Evolutionary conservation across 2,888 invertebrate genomes (phyloP).

Genomic region (Mystacides longicornis): DNA sequence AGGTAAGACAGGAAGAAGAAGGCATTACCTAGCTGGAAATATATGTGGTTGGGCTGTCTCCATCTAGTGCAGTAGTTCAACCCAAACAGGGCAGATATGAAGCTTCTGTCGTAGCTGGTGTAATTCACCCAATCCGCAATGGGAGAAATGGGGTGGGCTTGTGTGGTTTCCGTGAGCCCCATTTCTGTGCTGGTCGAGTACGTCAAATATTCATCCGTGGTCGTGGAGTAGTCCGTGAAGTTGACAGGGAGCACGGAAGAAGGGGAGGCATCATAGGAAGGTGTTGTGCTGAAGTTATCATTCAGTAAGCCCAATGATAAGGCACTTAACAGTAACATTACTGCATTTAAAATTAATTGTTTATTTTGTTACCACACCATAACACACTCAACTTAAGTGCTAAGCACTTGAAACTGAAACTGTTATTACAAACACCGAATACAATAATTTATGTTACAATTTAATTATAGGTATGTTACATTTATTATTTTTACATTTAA

Average conservation of each 20-base stretch:
- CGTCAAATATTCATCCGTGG: conserved; percentile 29
- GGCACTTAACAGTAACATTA: conserved; percentile 48
- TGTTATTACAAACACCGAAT: no score
- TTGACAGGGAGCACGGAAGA: conserved; percentile 35
- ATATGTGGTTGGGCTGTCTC: conserved; percentile 67
- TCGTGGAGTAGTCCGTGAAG: conserved; percentile 31
- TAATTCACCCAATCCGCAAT: conserved; percentile 41
- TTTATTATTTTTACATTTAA: no score
- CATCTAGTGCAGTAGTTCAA: conserved; percentile 55
- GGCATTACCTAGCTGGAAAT: conserved; percentile 80
- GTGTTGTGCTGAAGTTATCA: conserved; percentile 37
- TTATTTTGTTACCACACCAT: no score
- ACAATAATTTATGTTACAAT: no score
- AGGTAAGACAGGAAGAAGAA: conserved; percentile 77
- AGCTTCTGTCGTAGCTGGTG: conserved; percentile 40
- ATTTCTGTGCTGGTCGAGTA: conserved; percentile 37
- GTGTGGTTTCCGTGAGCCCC: conserved; percentile 39
- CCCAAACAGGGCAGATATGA: conserved; percentile 46
- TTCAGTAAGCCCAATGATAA: conserved; percentile 45
- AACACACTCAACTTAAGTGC: no score
- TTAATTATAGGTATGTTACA: no score
- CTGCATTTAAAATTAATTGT: conserved; percentile 18
- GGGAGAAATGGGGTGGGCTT: conserved; percentile 33
- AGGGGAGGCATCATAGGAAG: conserved; percentile 36
- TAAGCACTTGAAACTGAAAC: no score